These are phyloP conservation scores for Chrysemys picta DNA, from an alignment of 2,113 vertebrate genomes.

Conservation along the genomic window DNA sequence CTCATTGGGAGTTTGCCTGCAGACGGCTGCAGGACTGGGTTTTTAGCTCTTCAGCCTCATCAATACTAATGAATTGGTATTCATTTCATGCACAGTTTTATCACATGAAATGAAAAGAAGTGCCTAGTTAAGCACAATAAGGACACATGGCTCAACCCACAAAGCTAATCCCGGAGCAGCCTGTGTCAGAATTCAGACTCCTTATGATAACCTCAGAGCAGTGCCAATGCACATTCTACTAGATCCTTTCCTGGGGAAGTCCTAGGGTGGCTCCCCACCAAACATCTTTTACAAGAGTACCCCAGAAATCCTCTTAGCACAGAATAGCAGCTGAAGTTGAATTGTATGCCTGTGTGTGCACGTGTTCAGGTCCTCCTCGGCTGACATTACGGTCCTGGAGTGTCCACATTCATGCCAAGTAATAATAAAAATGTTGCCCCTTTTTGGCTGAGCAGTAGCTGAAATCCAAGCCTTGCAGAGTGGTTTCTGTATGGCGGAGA, in stretches of 20 bases:
- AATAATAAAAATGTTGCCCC: background rate
- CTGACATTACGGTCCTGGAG: background rate
- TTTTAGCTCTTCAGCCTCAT: background rate
- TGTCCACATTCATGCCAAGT: background rate
- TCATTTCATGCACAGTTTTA: background rate
- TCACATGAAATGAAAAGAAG: background rate
- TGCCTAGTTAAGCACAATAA: background rate
- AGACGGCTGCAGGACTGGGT: background rate
- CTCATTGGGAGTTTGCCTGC: background rate
- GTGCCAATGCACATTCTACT: background rate
- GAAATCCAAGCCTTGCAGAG: background rate
- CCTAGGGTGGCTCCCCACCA: background rate
- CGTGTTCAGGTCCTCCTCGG: background rate
- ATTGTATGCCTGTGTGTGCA: background rate
- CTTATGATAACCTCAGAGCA: background rate
- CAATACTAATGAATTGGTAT: background rate
- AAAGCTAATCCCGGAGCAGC: background rate
- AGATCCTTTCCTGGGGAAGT: background rate
- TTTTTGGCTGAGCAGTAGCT: background rate
- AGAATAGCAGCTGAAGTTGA: background rate
- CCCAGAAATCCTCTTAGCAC: background rate
- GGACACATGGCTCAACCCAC: background rate
- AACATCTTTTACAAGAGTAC: conserved; percentile 1
- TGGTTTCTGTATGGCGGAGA: background rate
- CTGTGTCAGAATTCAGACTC: background rate